Evolutionary conservation across 2,113 vertebrate genomes (phyloP).

Genomic region (Pimephales promelas): DNA sequence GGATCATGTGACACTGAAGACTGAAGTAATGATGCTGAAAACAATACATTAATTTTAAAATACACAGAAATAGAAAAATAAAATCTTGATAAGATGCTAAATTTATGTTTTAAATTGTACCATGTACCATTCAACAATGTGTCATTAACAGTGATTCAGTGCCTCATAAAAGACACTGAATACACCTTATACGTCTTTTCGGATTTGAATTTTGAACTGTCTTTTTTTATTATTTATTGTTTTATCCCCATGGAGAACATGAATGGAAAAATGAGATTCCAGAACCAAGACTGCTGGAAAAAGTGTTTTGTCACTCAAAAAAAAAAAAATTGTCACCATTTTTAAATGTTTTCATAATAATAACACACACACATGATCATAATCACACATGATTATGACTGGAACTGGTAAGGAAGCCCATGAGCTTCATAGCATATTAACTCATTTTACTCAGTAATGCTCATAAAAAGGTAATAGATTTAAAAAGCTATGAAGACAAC

Average conservation of each 20-base stretch:
- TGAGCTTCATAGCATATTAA: slow-evolving; percentile 12
- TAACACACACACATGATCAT: not conserved
- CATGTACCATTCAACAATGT: not conserved
- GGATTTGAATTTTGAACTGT: not conserved
- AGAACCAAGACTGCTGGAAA: not conserved
- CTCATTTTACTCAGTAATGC: too few species aligned
- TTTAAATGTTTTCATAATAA: not conserved
- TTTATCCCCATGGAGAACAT: not conserved
- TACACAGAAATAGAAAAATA: not conserved
- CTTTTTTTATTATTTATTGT: too few species aligned
- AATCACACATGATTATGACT: not conserved
- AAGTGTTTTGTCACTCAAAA: not conserved
- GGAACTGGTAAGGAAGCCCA: not conserved
- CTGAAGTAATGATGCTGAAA: not conserved
- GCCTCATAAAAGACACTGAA: not conserved
- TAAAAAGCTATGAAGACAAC: slow-evolving; percentile 61
- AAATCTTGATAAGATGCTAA: not conserved
- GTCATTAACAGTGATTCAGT: not conserved
- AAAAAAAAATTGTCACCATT: not conserved
- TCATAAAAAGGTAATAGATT: slow-evolving; percentile 16
- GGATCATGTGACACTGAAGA: not conserved
- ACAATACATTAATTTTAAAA: not conserved
- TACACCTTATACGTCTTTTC: not conserved
- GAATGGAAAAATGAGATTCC: not conserved
- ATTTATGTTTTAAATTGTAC: too few species aligned